A percentile compares a stretch with the other conserved stretches of the same genome.
These are phyloP conservation scores for Pantherophis guttatus DNA, from an alignment of 2,113 vertebrate genomes.

Conservation along the genomic window DNA sequence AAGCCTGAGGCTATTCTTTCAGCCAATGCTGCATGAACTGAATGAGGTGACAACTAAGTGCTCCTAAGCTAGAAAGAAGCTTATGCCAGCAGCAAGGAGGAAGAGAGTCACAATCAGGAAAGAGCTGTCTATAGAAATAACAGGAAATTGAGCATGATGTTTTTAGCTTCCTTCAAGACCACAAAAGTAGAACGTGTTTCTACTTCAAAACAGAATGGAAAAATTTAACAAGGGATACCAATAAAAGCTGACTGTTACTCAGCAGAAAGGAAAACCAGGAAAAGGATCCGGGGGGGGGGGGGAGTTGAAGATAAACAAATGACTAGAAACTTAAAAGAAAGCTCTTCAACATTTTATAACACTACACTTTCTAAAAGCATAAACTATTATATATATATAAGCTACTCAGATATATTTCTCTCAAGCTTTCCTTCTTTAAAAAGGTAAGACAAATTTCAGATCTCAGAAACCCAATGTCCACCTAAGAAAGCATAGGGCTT, in stretches of 20 bases:
- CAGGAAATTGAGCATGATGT: neutral
- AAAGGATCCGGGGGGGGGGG: no score
- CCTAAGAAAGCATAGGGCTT: neutral
- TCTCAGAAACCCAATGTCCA: conserved; percentile 2
- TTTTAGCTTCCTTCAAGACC: neutral
- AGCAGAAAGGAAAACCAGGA: neutral
- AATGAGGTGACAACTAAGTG: conserved; percentile 16
- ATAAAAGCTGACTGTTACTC: neutral
- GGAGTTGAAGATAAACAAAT: neutral
- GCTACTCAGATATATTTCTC: conserved; percentile 9
- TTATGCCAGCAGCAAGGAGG: conserved; percentile 23
- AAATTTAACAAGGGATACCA: neutral
- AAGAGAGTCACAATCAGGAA: neutral
- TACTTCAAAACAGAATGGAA: neutral
- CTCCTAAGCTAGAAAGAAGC: neutral
- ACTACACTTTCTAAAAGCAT: neutral
- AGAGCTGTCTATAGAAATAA: neutral
- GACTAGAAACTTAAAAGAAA: neutral
- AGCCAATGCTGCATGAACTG: neutral
- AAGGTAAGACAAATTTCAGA: neutral
- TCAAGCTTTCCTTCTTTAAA: neutral
- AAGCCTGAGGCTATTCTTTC: conserved; percentile 8
- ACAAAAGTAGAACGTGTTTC: neutral
- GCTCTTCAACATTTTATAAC: neutral
- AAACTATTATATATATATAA: neutral